Evolutionary conservation across 2,888 invertebrate species (phyloP), one percentile per base, ranked within the genome.

Genomic region (Brenthis hecate): DNA sequence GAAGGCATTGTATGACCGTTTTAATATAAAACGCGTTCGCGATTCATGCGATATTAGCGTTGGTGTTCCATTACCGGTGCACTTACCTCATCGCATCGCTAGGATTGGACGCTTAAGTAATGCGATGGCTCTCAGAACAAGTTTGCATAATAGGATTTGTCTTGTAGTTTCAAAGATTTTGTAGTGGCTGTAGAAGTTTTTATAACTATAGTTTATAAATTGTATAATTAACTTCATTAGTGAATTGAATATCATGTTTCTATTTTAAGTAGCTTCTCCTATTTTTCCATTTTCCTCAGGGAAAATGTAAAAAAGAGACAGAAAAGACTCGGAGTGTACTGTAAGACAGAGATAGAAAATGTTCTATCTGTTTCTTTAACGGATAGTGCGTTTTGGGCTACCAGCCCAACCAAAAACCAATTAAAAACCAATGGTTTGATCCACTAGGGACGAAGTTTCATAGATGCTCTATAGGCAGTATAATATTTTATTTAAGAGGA

Each of bases 1-100:
- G 78, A 76, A 76, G 76, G 78, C 78, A 79, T 78, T 76, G 76
- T 76, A 81, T 80, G 80, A 76, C 78, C 78, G 80, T 85, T 86
- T 85, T 86, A 87, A 85, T 89, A 88, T 88, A 85, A 85, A 86
- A 80, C 80, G 77, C 73, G 81, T 81, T 81, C 77, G 75, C 77
- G 75, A 84, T 89, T 86, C 87, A 86, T 85, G 67, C 71, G 78
- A 81, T 85, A 85, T 87, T 86, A 87, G 77, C 74, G 79, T 43
- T 36, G 62, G 53, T 72, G 74, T 73, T 74, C 74, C 75, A 69
- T 78, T 82, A 81, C 80, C 67, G 78, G 78, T 75, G 81, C 84
- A 84, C 85, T 87, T 84, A 85, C 81, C 82, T 76, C 81, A 78
- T 84, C 79, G 81, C 79, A 80, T 81, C 78, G 79, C 76, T 77